These are phyloP conservation scores for Linepithema humile DNA, from an alignment of 1,140 invertebrate genomes.

Conservation along the genomic window DNA sequence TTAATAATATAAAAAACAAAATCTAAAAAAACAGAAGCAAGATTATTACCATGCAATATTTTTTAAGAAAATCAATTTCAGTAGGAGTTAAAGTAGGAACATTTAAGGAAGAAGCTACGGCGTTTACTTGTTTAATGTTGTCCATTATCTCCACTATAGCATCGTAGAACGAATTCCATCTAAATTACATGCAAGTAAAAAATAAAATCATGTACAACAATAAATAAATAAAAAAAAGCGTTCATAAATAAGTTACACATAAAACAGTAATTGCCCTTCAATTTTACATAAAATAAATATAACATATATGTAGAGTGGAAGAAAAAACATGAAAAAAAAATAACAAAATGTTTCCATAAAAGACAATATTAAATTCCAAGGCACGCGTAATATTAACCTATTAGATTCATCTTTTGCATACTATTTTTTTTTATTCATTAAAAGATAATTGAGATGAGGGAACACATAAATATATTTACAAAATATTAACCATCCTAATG, in stretches of 20 bases:
- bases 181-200: conserved; percentile 31
- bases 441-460: not conserved
- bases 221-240: not conserved
- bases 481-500: not conserved
- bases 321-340: conserved; percentile 3
- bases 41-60: conserved; percentile 45
- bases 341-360: conserved; percentile 3
- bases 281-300: not conserved
- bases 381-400: conserved; percentile 4
- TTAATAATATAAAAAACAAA: conserved; percentile 29
- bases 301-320: not conserved
- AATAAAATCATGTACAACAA: not conserved
- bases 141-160: conserved; percentile 6
- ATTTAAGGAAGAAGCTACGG: conserved; percentile 22
- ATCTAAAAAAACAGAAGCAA: conserved; percentile 11
- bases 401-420: not conserved
- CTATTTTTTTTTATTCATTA: not conserved
- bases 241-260: conserved; percentile 18
- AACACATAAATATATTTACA: conserved; percentile 23
- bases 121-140: conserved; percentile 13
- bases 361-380: conserved; percentile 13
- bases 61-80: conserved; percentile 49
- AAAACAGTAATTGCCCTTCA: not conserved
- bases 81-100: conserved; percentile 27
- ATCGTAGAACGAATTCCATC: conserved; percentile 41